phyloP scores from a whole-genome alignment of 2,113 vertebrate genomes.

The Chionis minor region DNA sequence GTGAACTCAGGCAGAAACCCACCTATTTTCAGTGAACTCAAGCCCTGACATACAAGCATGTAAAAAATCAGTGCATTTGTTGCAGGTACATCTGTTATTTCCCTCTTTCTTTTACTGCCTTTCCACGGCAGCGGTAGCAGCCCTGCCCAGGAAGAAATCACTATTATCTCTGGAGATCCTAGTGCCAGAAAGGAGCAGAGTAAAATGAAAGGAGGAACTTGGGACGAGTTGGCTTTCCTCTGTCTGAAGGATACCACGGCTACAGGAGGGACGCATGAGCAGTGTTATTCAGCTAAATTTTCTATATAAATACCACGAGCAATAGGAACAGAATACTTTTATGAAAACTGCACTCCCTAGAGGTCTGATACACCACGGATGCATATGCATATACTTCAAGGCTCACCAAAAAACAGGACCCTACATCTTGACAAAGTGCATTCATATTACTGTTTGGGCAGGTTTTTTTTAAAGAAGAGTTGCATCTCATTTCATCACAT shows the following conservation, averaged over 20 bases:
- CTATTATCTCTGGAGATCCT: not conserved
- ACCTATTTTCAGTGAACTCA: not conserved
- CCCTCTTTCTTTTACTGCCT: not conserved
- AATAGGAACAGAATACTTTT: not conserved
- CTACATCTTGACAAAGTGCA: not conserved
- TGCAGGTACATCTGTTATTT: not conserved
- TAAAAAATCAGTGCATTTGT: not conserved
- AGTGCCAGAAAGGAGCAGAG: not conserved
- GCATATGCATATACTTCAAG: not conserved
- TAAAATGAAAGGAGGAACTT: not conserved
- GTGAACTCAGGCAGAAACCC: not conserved
- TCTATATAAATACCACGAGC: not conserved
- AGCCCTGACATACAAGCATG: not conserved
- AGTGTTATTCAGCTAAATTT: not conserved
- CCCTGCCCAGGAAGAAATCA: not conserved
- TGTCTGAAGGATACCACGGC: not conserved
- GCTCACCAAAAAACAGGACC: not conserved
- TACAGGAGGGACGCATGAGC: not conserved
- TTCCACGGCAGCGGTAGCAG: not conserved
- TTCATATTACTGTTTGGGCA: not conserved
- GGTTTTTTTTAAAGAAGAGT: not conserved
- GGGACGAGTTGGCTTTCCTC: not conserved
- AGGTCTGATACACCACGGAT: not conserved
- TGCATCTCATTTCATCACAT: slow-evolving; percentile 61
- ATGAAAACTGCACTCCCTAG: not conserved